Percentiles rank a stretch among this genome's conserved stretches.
These are phyloP conservation scores for Antennarius striatus DNA, from an alignment of 2,113 vertebrate species.

Conservation along the genomic window DNA sequence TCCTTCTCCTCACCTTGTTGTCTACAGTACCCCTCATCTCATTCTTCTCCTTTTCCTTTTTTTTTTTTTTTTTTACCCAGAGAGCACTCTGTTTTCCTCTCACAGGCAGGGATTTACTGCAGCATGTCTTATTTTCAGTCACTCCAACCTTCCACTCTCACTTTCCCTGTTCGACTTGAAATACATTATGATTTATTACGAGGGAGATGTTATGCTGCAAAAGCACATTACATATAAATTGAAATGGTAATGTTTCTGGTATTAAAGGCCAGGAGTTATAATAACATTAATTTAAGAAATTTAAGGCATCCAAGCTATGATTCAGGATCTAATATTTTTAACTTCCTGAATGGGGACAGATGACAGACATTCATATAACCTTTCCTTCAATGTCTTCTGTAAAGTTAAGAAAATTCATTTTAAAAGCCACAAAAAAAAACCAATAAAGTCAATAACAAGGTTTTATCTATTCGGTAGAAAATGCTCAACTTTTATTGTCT, in stretches of 20 bases:
- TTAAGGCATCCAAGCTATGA: constrained; percentile 44
- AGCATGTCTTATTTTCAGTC: constrained; percentile 41
- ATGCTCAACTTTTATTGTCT: background rate
- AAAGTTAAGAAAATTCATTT: constrained; percentile 21
- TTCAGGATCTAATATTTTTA: constrained; percentile 66
- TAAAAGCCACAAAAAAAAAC: background rate
- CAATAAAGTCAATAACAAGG: background rate
- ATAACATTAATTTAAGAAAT: constrained; percentile 70
- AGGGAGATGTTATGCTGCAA: constrained; percentile 64
- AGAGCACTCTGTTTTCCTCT: constrained; percentile 31
- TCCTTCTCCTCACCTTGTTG: constrained; percentile 47
- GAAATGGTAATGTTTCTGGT: constrained; percentile 76
- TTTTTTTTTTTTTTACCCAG: background rate
- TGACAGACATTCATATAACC: constrained; percentile 61
- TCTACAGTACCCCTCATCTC: constrained; percentile 27
- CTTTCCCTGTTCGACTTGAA: constrained; percentile 45
- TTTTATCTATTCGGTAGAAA: background rate
- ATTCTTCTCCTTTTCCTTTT: constrained; percentile 9
- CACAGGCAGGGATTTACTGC: constrained; percentile 36
- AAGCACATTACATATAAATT: constrained; percentile 79
- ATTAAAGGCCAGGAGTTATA: constrained; percentile 71
- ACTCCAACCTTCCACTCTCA: constrained; percentile 45
- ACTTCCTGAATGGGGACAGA: constrained; percentile 63
- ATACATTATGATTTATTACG: constrained; percentile 74
- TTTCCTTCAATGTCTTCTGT: constrained; percentile 45